These are phyloP conservation scores for Silurus asotus DNA, from an alignment of 2,113 vertebrate species.

Conservation along the genomic window DNA sequence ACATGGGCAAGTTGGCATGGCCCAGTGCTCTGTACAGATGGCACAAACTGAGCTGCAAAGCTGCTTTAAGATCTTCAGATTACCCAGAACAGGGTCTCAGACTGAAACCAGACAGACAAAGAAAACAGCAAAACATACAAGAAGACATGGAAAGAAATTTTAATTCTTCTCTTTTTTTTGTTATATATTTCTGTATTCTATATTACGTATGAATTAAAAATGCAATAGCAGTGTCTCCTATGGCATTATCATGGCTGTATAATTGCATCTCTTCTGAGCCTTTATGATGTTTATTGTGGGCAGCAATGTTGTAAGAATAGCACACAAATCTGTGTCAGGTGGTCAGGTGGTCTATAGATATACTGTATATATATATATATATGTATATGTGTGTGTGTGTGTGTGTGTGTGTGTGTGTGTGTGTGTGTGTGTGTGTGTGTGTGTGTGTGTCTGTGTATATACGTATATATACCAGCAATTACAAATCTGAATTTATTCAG, in stretches of 20 bases:
- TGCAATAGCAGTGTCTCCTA: background rate
- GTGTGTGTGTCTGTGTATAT: too few relatives aligned
- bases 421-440: too few relatives aligned
- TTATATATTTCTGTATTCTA: too few relatives aligned
- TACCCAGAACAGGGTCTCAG: background rate
- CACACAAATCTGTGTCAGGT: too few relatives aligned
- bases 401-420: too few relatives aligned
- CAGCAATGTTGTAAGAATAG: background rate
- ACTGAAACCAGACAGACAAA: background rate
- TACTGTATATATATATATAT: too few relatives aligned
- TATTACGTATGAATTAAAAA: background rate
- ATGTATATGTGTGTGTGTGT: too few relatives aligned
- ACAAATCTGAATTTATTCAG: background rate
- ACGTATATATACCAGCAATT: too few relatives aligned
- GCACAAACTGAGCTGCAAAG: constrained; percentile 3
- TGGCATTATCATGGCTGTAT: background rate
- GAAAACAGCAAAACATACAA: background rate
- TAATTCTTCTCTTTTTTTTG: background rate
- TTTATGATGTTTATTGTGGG: background rate
- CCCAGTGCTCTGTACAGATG: constrained; percentile 1
- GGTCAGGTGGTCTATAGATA: too few relatives aligned
- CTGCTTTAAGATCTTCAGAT: background rate
- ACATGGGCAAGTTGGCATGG: constrained; percentile 25
- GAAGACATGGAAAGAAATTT: background rate
- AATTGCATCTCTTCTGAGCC: background rate